phyloP scores from a whole-genome alignment of 2,113 vertebrate species.

The Spermophilus dauricus region DNA sequence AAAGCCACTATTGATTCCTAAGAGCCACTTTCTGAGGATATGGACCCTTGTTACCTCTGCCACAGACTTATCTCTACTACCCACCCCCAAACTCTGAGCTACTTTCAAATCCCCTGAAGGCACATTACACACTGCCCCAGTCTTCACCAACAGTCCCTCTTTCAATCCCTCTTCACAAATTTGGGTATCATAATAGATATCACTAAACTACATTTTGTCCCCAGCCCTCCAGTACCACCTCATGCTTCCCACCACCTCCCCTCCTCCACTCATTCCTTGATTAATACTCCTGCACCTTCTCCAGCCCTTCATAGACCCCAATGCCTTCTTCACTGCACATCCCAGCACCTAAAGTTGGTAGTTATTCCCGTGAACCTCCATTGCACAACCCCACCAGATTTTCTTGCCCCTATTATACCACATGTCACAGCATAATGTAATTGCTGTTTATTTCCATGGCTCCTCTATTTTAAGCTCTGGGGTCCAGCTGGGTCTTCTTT shows the following conservation, averaged over 20 bases:
- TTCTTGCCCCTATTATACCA: neutral
- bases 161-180: neutral
- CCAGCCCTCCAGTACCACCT: neutral
- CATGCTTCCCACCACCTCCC: neutral
- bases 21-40: neutral
- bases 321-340: neutral
- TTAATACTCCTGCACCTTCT: neutral
- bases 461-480: neutral
- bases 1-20: neutral
- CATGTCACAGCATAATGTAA: neutral
- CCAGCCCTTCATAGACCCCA: neutral
- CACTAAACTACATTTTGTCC: neutral
- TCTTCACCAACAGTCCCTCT: neutral
- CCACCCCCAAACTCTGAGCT: neutral
- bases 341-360: neutral
- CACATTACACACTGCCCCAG: neutral
- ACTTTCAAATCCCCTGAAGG: neutral
- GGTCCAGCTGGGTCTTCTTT: neutral
- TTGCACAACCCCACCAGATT: neutral
- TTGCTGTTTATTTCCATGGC: constrained; percentile 12
- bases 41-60: neutral
- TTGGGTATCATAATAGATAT: constrained; percentile 2
- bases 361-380: neutral
- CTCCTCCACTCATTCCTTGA: neutral
- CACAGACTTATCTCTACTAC: neutral